Evolutionary conservation across 2,797 vertebrate genomes (phyloP), one percentile per base, ranked within the genome.

Genomic region (Smutsia gigantea): DNA sequence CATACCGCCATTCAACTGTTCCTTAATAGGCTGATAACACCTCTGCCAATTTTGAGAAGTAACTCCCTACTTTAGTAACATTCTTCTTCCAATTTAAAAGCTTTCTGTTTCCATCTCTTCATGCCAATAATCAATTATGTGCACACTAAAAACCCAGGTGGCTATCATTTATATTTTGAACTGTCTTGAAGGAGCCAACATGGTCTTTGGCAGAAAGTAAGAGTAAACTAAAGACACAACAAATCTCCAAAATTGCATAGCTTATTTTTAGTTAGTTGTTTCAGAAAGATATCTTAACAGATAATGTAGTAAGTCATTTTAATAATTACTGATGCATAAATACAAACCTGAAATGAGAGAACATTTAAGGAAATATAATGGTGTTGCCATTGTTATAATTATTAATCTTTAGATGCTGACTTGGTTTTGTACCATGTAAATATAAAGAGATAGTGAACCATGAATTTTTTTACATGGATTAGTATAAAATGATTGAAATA

Each of bases 81-180:
- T 66, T 64, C 21, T 69, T 66, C 23, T 63, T 94, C 18, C 39
- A 74, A 23, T 74, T 96, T 87, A 74, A 96, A 97, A 72, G 4
- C 9, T 66, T 86, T 79, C 8, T 88, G 34, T 78, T 88, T 85
- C 8, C 39, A 51, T 63, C 3, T 82, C 12, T 77, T 85, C 42
- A 85, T 72, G 87, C 68, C 77, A 96, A 27, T 23, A 75, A 94
- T 93, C 59, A 97, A 92, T 93, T 87, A 89, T 21, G 21, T 64
- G 17, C 71, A 88, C 11, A 3, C 14, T 86, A 77, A 91, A 94
- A 68, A 97, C 4, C 21, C 57, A 74, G 23, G 39, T 94, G 72
- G 37, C 18, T 71, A 78, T 96, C 14, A 37, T 78, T 77, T 94
- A 46, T 93, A 53, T 95, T 94, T 93, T 81, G 27, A 83, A 42